Evolutionary conservation across 2,797 vertebrate species (phyloP), one percentile per base, ranked within the genome.

Genomic region (Schizothorax lantsangensis): DNA sequence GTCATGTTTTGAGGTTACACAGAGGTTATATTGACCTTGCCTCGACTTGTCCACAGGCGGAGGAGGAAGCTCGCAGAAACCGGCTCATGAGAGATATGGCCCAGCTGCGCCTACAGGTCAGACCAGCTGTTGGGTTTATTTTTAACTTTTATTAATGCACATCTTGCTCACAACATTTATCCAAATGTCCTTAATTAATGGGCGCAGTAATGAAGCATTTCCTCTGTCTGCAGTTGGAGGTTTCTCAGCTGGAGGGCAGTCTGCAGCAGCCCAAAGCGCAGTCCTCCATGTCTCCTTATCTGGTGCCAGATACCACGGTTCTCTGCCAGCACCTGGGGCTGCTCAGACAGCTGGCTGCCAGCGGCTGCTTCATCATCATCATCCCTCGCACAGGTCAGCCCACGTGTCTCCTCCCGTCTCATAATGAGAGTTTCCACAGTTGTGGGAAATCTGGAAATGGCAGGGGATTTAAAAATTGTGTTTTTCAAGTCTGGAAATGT

Each of bases 11-110:
- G 77, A 80, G 52, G 68, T 71, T 59, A 47, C 19, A 10, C 36
- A 17, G 47, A 78, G n/a, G 75, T 79, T 57, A 33, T 45, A 15
- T 30, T 64, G 33, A 75, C 30, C 71, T 86, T 40, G 30, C 5
- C 21, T 84, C 15, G 5, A 72, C 7, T 91, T 40, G 54, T 78
- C 71, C 68, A 0, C 84, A 99, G 98, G 98, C 98, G 7, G 98
- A 99, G 75, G 97, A 99, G 90, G 98, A 99, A 78, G 97, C 98
- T 38, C 97, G 98, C 15, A 93, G 98, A 77, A 99, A 99, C 93
- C 93, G 98, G 40, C 94, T 99, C 0, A 99, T 99, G 98, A 96
- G 97, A 66, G 98, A 99, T 86, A 99, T 99, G 98, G 98, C 98
- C 10, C 98, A 99, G 94, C 97, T 99, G 2, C 96, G 98, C 0